Evolutionary conservation across 2,113 vertebrate species (phyloP).

Genomic region (Hoplias malabaricus): DNA sequence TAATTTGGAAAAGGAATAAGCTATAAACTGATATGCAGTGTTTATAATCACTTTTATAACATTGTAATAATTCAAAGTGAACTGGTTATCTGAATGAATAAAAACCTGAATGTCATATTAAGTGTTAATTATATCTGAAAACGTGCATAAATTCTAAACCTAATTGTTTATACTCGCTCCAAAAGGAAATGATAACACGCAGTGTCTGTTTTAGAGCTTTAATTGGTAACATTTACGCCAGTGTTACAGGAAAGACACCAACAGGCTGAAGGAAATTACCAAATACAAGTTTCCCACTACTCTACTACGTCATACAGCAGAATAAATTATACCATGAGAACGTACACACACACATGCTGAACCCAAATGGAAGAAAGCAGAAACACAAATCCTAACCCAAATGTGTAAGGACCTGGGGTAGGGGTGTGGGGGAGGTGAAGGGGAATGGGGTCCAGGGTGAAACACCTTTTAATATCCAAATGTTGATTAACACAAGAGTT

Average conservation of each 20-base stretch:
- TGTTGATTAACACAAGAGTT: constrained; percentile 70
- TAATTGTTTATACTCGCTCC: not conserved
- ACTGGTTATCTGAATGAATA: too few species aligned
- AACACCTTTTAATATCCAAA: constrained; percentile 76
- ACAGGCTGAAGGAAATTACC: constrained; percentile 99
- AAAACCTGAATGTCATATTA: too few species aligned
- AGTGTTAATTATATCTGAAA: not conserved
- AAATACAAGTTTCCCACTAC: constrained; percentile 93
- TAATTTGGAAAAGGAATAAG: too few species aligned
- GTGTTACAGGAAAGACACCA: constrained; percentile 99
- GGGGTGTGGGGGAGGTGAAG: constrained; percentile 37
- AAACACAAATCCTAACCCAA: constrained; percentile 81
- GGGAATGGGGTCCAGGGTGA: constrained; percentile 47
- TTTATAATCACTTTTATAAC: too few species aligned
- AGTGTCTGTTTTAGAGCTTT: constrained; percentile 78
- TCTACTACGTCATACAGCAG: constrained; percentile 98
- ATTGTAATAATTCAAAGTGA: too few species aligned
- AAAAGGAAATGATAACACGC: not conserved
- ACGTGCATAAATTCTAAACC: not conserved
- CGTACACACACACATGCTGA: constrained; percentile 86
- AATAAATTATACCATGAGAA: constrained; percentile 99
- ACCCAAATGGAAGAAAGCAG: constrained; percentile 79
- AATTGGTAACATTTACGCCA: constrained; percentile 99
- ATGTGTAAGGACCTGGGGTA: constrained; percentile 61
- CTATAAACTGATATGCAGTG: too few species aligned